phyloP scores from a whole-genome alignment of 1,140 invertebrate genomes.

The Drosophila lacteicornis region DNA sequence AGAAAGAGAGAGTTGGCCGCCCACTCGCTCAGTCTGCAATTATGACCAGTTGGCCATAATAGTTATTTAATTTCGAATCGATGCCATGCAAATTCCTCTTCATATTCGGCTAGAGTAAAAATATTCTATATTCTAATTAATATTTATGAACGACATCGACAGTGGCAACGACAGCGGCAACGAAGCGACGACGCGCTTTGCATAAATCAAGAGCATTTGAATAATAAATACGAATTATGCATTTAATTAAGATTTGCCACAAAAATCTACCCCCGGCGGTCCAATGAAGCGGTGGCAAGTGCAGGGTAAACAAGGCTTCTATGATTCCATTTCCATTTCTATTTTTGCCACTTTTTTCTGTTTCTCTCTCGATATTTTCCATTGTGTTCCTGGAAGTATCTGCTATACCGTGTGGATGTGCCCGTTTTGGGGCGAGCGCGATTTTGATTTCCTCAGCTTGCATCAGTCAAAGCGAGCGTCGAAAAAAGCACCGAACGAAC shows the following conservation, averaged over 20 bases:
- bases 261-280: slow-evolving; percentile 15
- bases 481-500: slow-evolving; percentile 37
- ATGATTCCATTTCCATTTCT: slow-evolving; percentile 33
- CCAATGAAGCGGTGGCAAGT: background rate
- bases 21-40: slow-evolving; percentile 38
- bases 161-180: slow-evolving; percentile 1
- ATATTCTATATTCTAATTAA: slow-evolving; percentile 67
- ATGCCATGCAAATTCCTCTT: slow-evolving; percentile 35
- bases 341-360: slow-evolving; percentile 12
- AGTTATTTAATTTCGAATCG: slow-evolving; percentile 59
- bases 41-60: slow-evolving; percentile 51
- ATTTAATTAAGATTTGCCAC: slow-evolving; percentile 80
- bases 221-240: slow-evolving; percentile 82
- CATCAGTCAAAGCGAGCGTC: slow-evolving; percentile 60
- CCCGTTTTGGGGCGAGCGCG: slow-evolving; percentile 34
- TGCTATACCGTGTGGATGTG: slow-evolving; percentile 18
- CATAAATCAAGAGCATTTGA: slow-evolving; percentile 79
- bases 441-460: slow-evolving; percentile 74
- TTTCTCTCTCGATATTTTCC: slow-evolving; percentile 3
- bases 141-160: slow-evolving; percentile 67
- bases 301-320: slow-evolving; percentile 38
- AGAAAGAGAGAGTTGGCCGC: background rate
- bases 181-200: slow-evolving; percentile 48
- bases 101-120: slow-evolving; percentile 26
- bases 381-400: slow-evolving; percentile 34